phyloP scores from a whole-genome alignment of 2,113 vertebrate genomes.

The Larimichthys crocea region DNA sequence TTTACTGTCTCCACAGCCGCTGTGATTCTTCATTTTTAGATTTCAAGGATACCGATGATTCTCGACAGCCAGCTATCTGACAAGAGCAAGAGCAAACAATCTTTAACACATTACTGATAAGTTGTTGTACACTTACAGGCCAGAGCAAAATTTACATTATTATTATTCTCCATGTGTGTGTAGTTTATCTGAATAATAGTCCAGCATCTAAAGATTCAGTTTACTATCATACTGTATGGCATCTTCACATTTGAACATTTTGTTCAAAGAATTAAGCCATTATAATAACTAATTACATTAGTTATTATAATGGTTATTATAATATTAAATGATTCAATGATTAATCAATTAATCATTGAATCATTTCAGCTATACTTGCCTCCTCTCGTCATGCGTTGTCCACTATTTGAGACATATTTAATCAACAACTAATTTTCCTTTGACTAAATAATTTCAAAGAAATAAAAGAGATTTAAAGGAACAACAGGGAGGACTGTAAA shows the following conservation, averaged over 20 bases:
- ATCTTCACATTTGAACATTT: neutral
- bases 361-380: neutral
- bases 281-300: neutral
- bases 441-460: neutral
- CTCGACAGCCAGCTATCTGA: constrained; percentile 3
- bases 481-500: neutral
- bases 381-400: neutral
- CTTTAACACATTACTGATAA: neutral
- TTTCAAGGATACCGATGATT: neutral
- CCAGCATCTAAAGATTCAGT: no score
- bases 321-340: no score
- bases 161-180: neutral
- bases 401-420: neutral
- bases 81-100: neutral
- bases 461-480: neutral
- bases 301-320: no score
- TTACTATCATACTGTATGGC: neutral
- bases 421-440: neutral
- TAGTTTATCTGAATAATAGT: no score
- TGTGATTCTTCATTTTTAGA: neutral
- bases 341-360: neutral
- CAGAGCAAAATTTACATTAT: neutral
- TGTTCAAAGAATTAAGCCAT: no score
- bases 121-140: neutral
- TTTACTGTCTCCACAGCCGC: neutral